Base-by-base conservation (phyloP, 92 coral and sea anemone genomes). In the Phenganax marumi region DNA sequence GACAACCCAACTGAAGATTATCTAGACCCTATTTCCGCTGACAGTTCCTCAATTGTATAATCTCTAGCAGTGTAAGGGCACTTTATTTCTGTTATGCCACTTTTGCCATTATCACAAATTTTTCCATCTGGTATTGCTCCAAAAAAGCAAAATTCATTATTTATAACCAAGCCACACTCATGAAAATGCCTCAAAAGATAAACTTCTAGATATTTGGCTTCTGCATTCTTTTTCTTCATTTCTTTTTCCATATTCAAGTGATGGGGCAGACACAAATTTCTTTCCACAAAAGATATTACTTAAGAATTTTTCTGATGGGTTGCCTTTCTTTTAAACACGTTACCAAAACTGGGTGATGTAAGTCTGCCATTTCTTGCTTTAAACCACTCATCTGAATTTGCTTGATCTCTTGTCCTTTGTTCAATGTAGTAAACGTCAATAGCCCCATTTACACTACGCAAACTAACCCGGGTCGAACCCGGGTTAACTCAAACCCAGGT, bases 51-150 rank as follows among this genome's bases (percentile, higher is more conserved):
- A 16, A 86, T 58, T 12, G 81, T 86, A 58, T 51, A 71, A 81
- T 86, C 60, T 52, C 89, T 81, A 46, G 86, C 89, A 81, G 75
- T 13, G 69, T 86, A 86, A 54, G 86, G 89, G 68, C 86, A 86
- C 72, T 86, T 71, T 33, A 86, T 60, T 81, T 86, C 89, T 70
- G 60, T 75, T 7, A 80, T 81, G 17, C 89, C 82, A 18, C 86
- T 86, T 60, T 64, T 86, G 43, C 86, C 82, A 71, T 80, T 54
- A 56, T 80, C 76, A n/a, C n/a, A n/a, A n/a, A n/a, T n/a, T n/a
- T n/a, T n/a, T n/a, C n/a, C n/a, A n/a, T n/a, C n/a, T n/a, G n/a
- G n/a, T n/a, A n/a, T n/a, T n/a, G n/a, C n/a, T n/a, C n/a, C n/a
- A n/a, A n/a, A n/a, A n/a, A n/a, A n/a, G n/a, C n/a, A n/a, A n/a